Conservation (phyloP, 2,113 vertebrate species). For the Gallinago paraguaiae region DNA sequence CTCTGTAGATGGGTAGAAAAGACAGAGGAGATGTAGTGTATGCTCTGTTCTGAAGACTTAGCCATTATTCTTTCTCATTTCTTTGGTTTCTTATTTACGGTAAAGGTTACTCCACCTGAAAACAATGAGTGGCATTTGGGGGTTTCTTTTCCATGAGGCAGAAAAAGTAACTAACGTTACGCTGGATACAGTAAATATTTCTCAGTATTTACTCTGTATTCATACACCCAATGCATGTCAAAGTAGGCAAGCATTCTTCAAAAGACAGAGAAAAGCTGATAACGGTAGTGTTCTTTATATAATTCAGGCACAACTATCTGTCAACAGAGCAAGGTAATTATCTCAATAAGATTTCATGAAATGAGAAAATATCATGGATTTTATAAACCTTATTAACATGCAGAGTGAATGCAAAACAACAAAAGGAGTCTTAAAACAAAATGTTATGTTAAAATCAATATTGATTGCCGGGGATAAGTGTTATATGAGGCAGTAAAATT, state of each 20-base stretch:
- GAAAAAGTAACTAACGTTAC: neutral
- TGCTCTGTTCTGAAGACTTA: neutral
- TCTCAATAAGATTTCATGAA: conserved; percentile 54
- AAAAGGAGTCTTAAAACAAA: conserved; percentile 54
- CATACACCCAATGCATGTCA: neutral
- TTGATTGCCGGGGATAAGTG: conserved; percentile 44
- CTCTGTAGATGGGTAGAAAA: neutral
- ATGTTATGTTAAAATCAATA: conserved; percentile 68
- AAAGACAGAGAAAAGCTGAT: neutral
- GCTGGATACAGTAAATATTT: neutral
- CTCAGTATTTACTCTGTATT: neutral
- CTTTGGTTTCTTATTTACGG: neutral
- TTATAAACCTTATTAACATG: conserved; percentile 59
- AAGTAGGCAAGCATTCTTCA: neutral
- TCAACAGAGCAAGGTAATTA: conserved; percentile 59
- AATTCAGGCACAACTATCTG: conserved; percentile 55
- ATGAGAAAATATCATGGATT: conserved; percentile 27
- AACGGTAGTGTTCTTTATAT: neutral
- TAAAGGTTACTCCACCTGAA: neutral
- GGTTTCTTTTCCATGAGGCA: neutral
- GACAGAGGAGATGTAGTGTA: neutral
- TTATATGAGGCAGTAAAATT: conserved; percentile 41
- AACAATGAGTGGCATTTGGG: neutral
- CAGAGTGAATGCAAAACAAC: conserved; percentile 31
- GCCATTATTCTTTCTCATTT: neutral